Base-by-base conservation (phyloP, 2,113 vertebrate genomes). In the Perognathus longimembris region DNA sequence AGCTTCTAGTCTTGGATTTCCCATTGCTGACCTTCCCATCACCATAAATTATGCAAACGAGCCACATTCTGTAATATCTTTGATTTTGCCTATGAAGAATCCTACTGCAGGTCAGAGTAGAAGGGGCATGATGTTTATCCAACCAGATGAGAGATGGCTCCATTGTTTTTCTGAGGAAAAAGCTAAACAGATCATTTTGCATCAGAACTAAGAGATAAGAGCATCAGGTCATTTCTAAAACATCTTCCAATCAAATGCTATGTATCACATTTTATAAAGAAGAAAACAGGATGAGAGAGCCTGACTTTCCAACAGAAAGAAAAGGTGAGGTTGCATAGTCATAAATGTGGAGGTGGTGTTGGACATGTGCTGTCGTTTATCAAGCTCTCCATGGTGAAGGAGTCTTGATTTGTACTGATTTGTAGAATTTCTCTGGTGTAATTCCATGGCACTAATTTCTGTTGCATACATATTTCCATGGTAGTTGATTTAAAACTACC, bases 401-500 rank as follows among this genome's bases (percentile, higher is more conserved):
- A 28, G 8, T 57, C 40, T 84, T 38, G 9, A 69, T 78, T 38
- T 59, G 34, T 14, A 81, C 86, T 38, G 9, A 69, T 78, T 38
- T 59, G 34, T 18, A 84, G 61, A 34, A 38, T 74, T 88, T 86
- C 87, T 81, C 12, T 5, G 6, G n/a, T 64, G 6, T 45, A 36
- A 78, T 63, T 45, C 32, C 61, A 38, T 22, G 7, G 34, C 38
- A 50, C 15, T 66, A n/a, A 67, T 61, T 93, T 92, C 82, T 79
- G 18, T 4, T 2, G 34, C 67, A 9, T 67, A 54, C 77, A 54
- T 81, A 73, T 5, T 67, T 38, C 34, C 42, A 34, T 24, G 8
- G 69, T 4, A 85, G 17, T 69, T 89, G 17, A 91, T 87, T 85
- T 77, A 59, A 78, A 89, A 83, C 45, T 89, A 69, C 45, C 73